These are phyloP conservation scores for Adoxophyes honmai DNA, from an alignment of 1,140 invertebrate genomes.

Conservation along the genomic window DNA sequence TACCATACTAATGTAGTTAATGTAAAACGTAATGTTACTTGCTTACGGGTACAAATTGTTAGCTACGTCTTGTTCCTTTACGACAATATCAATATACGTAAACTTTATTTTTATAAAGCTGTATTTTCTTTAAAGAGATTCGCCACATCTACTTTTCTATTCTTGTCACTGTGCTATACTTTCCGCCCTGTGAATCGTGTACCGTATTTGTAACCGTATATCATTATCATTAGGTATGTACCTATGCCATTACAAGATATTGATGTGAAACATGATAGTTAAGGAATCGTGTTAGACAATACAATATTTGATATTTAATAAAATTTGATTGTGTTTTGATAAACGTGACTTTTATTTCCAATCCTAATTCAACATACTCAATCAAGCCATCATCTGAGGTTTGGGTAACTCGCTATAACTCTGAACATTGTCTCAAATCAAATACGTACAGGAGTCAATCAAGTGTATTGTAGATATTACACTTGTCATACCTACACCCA, in stretches of 20 bases:
- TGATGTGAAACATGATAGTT: constrained; percentile 75
- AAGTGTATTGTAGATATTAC: no score
- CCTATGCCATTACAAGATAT: constrained; percentile 55
- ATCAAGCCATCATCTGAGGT: no score
- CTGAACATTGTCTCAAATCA: no score
- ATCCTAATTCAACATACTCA: no score
- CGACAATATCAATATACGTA: constrained; percentile 58
- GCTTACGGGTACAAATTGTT: constrained; percentile 21
- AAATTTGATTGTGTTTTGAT: constrained; percentile 77
- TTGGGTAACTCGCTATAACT: no score
- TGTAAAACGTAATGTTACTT: constrained; percentile 9
- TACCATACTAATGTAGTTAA: background rate
- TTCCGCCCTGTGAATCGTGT: constrained; percentile 35
- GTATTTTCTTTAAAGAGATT: constrained; percentile 24
- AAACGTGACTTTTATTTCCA: constrained; percentile 43
- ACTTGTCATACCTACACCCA: no score
- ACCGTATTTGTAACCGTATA: constrained; percentile 60
- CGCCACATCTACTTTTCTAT: constrained; percentile 37
- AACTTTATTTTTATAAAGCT: constrained; percentile 23
- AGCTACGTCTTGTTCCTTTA: constrained; percentile 67
- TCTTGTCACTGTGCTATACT: constrained; percentile 38
- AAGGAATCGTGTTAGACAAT: constrained; percentile 76
- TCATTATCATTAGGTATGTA: constrained; percentile 40
- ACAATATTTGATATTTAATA: constrained; percentile 77
- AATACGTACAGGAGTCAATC: no score